Percentiles rank a stretch among this genome's conserved stretches.
Evolutionary conservation across 1,140 invertebrate species (phyloP).

Genomic region (Sitobion miscanthi): DNA sequence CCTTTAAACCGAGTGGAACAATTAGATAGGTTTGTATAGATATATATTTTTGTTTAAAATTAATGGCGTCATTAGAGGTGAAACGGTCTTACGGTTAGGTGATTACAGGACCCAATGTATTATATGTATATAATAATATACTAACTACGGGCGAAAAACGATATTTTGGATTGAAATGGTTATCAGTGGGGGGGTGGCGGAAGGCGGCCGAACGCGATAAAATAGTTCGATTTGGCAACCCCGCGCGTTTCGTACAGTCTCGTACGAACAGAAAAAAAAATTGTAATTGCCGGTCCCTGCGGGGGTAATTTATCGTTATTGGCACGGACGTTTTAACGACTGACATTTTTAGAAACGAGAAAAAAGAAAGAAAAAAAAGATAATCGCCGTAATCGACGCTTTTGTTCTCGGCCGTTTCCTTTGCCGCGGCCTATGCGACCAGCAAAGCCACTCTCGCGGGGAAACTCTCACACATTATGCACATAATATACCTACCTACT

Average conservation of each 20-base stretch:
- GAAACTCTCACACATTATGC: not conserved
- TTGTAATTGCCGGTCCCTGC: constrained; percentile 20
- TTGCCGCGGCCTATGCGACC: not conserved
- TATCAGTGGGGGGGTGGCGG: not conserved
- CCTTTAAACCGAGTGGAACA: constrained; percentile 28
- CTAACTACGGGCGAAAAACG: not conserved
- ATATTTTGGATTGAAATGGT: not conserved
- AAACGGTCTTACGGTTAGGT: not conserved
- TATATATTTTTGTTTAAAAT: not conserved
- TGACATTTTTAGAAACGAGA: constrained; percentile 13
- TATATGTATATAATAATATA: not conserved
- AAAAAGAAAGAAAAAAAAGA: not conserved
- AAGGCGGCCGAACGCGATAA: not conserved
- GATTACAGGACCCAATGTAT: not conserved
- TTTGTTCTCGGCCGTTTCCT: constrained; percentile 43
- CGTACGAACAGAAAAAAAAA: not conserved
- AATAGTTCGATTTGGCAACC: not conserved
- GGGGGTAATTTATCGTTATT: constrained; percentile 40
- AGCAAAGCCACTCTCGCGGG: not conserved
- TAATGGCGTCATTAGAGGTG: constrained; percentile 23
- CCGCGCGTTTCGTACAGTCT: not conserved
- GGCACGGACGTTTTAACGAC: constrained; percentile 47
- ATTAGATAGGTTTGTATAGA: not conserved
- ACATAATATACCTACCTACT: not conserved
- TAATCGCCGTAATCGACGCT: constrained; percentile 40